Conservation (phyloP, 2,797 vertebrate species). For the Anniella stebbinsi region DNA sequence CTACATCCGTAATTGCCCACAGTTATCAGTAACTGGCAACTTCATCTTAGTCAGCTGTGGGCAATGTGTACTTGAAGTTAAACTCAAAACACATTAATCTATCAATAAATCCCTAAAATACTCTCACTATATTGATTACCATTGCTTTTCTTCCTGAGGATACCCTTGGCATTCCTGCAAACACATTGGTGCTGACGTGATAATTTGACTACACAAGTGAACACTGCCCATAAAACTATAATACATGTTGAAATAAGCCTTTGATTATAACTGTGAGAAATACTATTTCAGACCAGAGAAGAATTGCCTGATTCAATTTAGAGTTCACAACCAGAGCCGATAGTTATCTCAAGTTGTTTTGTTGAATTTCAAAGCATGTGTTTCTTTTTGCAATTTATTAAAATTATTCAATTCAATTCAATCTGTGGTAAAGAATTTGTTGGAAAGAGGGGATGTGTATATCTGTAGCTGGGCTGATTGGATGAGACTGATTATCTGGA, state of each 20-base stretch:
- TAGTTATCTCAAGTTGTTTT: neutral
- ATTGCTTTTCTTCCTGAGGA: conserved; percentile 56
- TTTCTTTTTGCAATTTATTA: neutral
- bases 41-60: conserved; percentile 77
- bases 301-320: neutral
- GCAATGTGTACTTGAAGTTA: conserved; percentile 55
- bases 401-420: neutral
- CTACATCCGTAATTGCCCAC: conserved; percentile 31
- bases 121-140: conserved; percentile 60
- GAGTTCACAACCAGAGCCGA: neutral
- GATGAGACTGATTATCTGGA: no score
- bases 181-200: conserved; percentile 41
- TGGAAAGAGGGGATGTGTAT: neutral
- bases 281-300: neutral
- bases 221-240: conserved; percentile 51
- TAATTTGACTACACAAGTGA: conserved; percentile 68
- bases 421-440: neutral
- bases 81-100: conserved; percentile 71
- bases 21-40: conserved; percentile 60
- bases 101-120: conserved; percentile 72
- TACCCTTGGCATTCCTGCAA: conserved; percentile 52
- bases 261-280: neutral
- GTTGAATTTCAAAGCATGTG: neutral
- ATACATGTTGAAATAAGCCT: neutral
- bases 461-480: no score